These are phyloP conservation scores for Cistogaster globosa DNA, from an alignment of 2,888 invertebrate species.

Conservation along the genomic window DNA sequence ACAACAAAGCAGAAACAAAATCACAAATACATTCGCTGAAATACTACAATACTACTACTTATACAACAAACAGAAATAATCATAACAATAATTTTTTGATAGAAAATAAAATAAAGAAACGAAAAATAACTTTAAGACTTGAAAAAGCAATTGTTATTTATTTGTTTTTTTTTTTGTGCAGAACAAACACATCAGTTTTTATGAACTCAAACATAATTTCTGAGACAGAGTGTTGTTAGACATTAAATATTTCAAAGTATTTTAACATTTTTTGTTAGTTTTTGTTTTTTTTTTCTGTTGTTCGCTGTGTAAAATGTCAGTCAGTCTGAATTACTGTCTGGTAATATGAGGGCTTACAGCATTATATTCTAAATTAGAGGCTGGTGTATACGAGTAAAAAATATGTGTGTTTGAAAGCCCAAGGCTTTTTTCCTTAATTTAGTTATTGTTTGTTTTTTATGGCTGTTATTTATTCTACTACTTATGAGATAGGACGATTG, in stretches of 20 bases:
- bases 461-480: neutral
- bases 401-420: slow-evolving; percentile 13
- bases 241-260: slow-evolving; percentile 25
- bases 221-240: slow-evolving; percentile 42
- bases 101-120: slow-evolving; percentile 1
- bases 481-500: neutral
- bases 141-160: slow-evolving; percentile 36
- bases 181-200: slow-evolving; percentile 38
- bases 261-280: no score
- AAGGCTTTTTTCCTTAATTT: neutral
- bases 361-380: slow-evolving; percentile 52
- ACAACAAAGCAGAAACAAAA: slow-evolving; percentile 28
- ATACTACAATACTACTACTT: slow-evolving; percentile 63
- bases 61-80: slow-evolving; percentile 32
- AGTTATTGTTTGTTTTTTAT: slow-evolving; percentile 1
- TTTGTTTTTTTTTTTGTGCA: neutral
- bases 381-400: slow-evolving; percentile 21
- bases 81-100: slow-evolving; percentile 41
- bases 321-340: neutral
- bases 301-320: no score
- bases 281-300: slow-evolving; percentile 26
- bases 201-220: slow-evolving; percentile 33
- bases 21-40: slow-evolving; percentile 23
- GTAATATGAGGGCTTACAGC: slow-evolving; percentile 57
- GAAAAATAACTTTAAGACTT: slow-evolving; percentile 55